phyloP scores from a whole-genome alignment of 2,888 invertebrate species.

The Trilocha varians region DNA sequence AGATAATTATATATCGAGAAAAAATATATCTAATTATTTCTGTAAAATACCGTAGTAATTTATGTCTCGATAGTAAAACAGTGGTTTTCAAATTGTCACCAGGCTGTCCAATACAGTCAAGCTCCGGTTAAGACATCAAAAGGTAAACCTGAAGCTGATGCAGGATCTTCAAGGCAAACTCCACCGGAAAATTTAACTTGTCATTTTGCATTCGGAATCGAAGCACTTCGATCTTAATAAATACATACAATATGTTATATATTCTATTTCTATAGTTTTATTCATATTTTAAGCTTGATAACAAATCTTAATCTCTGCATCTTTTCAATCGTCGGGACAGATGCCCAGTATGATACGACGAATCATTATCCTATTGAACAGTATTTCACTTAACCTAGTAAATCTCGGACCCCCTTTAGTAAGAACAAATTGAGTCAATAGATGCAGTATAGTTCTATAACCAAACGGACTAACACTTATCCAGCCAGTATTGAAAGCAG shows the following conservation, averaged over 20 bases:
- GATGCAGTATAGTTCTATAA: background rate
- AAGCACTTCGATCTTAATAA: conserved; percentile 26
- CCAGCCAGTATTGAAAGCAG: too few species aligned
- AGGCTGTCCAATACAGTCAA: conserved; percentile 50
- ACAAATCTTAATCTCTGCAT: background rate
- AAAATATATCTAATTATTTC: too few species aligned
- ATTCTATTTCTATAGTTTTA: background rate
- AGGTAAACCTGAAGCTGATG: conserved; percentile 37
- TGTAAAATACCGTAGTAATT: too few species aligned
- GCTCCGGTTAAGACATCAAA: conserved; percentile 32
- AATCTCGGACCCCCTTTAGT: conserved; percentile 3
- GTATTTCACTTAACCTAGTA: background rate
- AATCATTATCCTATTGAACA: conserved; percentile 17
- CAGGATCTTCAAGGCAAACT: conserved; percentile 26
- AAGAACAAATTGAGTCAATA: conserved; percentile 1
- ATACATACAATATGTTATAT: background rate
- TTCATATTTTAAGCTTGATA: background rate
- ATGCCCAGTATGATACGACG: background rate
- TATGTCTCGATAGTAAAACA: too few species aligned
- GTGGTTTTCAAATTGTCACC: conserved; percentile 5
- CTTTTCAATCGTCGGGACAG: background rate
- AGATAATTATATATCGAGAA: too few species aligned
- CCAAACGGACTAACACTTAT: background rate
- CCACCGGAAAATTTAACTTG: conserved; percentile 67
- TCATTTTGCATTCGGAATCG: conserved; percentile 59